A percentile compares a stretch with the other conserved stretches of the same genome.
These are phyloP conservation scores for Schizopygopsis pylzovi DNA, from an alignment of 2,797 vertebrate genomes.

Conservation along the genomic window DNA sequence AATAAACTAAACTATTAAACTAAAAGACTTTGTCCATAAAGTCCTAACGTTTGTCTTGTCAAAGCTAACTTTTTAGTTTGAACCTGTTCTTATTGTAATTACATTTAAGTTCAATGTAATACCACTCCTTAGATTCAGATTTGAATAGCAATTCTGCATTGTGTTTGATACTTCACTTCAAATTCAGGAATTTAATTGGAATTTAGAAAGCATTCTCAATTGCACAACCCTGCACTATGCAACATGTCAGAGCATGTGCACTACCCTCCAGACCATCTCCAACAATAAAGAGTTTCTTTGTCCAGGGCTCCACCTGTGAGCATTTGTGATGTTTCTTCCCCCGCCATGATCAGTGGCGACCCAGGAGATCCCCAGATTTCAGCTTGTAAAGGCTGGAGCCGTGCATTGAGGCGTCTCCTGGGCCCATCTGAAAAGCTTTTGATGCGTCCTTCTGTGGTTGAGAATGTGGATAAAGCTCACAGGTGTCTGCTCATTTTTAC, in stretches of 20 bases:
- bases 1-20: not conserved
- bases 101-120: not conserved
- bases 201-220: not conserved
- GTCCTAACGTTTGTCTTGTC: not conserved
- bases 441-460: slow-evolving; percentile 25
- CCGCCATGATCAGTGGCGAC: slow-evolving; percentile 51
- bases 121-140: not conserved
- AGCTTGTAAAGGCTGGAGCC: slow-evolving; percentile 41
- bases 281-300: slow-evolving; percentile 50
- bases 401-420: slow-evolving; percentile 18
- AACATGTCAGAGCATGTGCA: slow-evolving; percentile 31
- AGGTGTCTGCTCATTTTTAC: slow-evolving; percentile 47
- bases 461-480: slow-evolving; percentile 45
- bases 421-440: slow-evolving; percentile 51
- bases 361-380: slow-evolving; percentile 42
- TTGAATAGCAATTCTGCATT: not conserved
- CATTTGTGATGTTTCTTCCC: slow-evolving; percentile 45
- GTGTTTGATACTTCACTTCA: not conserved
- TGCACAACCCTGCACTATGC: not conserved
- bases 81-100: not conserved
- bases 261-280: not conserved
- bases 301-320: slow-evolving; percentile 48
- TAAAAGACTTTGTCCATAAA: no score
- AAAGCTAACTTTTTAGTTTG: not conserved
- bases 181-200: not conserved